A percentile compares a stretch with the other conserved stretches of the same genome.
Evolutionary conservation across 2,113 vertebrate species (phyloP).

Genomic region (Phoenicopterus ruber): DNA sequence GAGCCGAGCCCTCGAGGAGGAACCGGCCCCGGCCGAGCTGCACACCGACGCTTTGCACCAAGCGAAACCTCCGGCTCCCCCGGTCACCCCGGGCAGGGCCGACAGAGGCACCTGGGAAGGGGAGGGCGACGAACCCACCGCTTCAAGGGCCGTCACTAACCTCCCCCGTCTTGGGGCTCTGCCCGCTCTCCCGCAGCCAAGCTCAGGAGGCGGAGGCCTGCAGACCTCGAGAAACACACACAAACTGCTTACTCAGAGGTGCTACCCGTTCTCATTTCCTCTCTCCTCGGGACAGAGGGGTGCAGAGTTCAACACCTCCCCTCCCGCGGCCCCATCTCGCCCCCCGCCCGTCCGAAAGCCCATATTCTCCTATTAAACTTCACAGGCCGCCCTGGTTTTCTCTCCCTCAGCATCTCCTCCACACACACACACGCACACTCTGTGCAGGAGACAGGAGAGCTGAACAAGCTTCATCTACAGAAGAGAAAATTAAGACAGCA

Average conservation of each 20-base stretch:
- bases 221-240: accelerated
- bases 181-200: neutral
- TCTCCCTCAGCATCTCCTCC: neutral
- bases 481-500: slow-evolving; percentile 49
- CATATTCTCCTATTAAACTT: neutral
- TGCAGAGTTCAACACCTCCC: neutral
- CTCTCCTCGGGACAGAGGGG: neutral
- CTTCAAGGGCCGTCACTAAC: neutral
- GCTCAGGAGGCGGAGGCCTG: neutral
- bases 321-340: neutral
- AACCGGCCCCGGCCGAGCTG: neutral
- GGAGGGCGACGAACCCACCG: too few species aligned
- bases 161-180: neutral
- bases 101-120: neutral
- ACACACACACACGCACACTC: neutral
- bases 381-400: neutral
- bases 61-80: neutral
- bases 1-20: neutral
- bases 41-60: accelerated
- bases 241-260: neutral
- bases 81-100: neutral
- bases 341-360: neutral
- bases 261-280: neutral
- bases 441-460: neutral
- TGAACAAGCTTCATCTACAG: neutral